These are phyloP conservation scores for Rotaria sp. DNA, from an alignment of 2,888 invertebrate genomes.

Conservation along the genomic window DNA sequence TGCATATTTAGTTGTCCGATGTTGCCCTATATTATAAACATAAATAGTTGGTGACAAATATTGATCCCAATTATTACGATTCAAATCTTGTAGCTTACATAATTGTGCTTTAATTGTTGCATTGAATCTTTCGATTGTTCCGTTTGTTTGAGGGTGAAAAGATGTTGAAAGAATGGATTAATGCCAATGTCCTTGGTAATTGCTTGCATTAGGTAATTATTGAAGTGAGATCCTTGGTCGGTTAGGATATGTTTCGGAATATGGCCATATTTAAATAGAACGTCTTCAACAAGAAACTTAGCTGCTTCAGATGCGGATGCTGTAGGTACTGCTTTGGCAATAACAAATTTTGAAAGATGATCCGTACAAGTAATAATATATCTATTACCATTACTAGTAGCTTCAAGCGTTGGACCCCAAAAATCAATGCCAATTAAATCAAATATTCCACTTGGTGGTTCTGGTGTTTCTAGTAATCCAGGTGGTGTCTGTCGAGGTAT, in stretches of 20 bases:
- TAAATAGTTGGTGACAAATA: slow-evolving; percentile 37
- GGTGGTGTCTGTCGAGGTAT: neutral
- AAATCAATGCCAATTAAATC: neutral
- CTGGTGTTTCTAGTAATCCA: too few relatives aligned
- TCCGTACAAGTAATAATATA: slow-evolving; percentile 32
- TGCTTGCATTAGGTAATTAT: slow-evolving; percentile 11
- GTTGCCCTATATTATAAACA: slow-evolving; percentile 40
- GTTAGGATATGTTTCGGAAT: neutral
- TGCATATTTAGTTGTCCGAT: too few relatives aligned
- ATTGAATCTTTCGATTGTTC: slow-evolving; percentile 41
- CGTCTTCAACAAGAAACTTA: slow-evolving; percentile 14
- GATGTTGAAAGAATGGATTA: slow-evolving; percentile 31
- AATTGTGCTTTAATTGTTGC: slow-evolving; percentile 41
- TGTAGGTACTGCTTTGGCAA: slow-evolving; percentile 16
- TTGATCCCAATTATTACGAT: slow-evolving; percentile 41
- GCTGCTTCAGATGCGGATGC: slow-evolving; percentile 22
- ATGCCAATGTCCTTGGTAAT: slow-evolving; percentile 17
- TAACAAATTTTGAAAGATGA: slow-evolving; percentile 25
- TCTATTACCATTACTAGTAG: neutral
- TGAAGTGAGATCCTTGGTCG: slow-evolving; percentile 31
- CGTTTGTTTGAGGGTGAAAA: slow-evolving; percentile 42
- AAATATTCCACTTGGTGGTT: neutral
- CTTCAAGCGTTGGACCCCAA: neutral
- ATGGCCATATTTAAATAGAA: slow-evolving; percentile 16
- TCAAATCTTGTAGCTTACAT: neutral